Percentiles rank a stretch among this genome's conserved stretches.
Conservation (phyloP, 1,140 invertebrate species). For the Potamilus streckersoni region DNA sequence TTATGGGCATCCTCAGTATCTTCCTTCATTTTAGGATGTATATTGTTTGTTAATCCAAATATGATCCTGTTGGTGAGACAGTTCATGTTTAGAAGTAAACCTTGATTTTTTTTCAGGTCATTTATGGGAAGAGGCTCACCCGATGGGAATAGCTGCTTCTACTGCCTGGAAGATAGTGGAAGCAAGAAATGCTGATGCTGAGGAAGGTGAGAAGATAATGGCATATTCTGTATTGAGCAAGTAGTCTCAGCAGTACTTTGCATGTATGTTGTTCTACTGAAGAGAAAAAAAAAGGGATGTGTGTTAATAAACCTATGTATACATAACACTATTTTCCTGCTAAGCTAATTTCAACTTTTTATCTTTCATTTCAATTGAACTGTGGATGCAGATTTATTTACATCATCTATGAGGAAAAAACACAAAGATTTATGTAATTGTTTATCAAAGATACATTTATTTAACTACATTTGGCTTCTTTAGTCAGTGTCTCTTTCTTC, state of each 20-base stretch:
- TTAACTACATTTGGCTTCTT: too few species aligned
- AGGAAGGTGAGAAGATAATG: slow-evolving; percentile 49
- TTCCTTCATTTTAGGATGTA: too few species aligned
- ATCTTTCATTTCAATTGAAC: background rate
- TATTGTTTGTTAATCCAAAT: too few species aligned
- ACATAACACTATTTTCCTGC: background rate
- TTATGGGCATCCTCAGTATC: too few species aligned
- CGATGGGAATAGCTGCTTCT: slow-evolving; percentile 49
- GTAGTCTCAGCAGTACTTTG: background rate
- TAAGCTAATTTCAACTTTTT: background rate
- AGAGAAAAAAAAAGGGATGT: background rate
- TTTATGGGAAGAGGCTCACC: slow-evolving; percentile 61
- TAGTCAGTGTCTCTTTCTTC: too few species aligned
- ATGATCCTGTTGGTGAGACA: too few species aligned
- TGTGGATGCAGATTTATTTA: background rate
- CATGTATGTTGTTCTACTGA: background rate
- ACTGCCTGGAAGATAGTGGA: slow-evolving; percentile 66
- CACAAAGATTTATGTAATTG: too few species aligned
- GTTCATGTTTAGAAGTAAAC: too few species aligned
- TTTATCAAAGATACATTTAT: too few species aligned
- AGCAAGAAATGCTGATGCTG: slow-evolving; percentile 63
- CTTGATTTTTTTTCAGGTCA: slow-evolving; percentile 60
- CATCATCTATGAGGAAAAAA: too few species aligned
- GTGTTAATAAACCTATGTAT: background rate
- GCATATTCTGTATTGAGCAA: background rate